phyloP scores from a whole-genome alignment of 2,888 invertebrate genomes.

The Augochlorella aurata region DNA sequence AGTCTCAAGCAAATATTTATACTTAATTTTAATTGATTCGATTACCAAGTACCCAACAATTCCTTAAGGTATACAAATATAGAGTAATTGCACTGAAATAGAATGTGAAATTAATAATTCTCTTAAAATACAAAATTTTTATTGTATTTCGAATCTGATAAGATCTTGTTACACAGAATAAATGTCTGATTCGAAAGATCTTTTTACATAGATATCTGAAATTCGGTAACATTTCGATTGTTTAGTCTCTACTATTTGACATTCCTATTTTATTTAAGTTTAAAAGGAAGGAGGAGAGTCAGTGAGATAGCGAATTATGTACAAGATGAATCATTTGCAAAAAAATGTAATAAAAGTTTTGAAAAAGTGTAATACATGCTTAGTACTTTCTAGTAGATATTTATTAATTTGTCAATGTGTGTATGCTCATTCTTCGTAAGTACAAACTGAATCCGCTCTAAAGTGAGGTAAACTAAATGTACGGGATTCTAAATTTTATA shows the following conservation, averaged over 20 bases:
- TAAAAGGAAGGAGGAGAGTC: constrained; percentile 1
- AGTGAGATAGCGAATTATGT: neutral
- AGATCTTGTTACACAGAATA: neutral
- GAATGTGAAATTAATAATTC: neutral
- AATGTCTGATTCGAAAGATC: neutral
- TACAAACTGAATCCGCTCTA: constrained; percentile 10
- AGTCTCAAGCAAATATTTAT: neutral
- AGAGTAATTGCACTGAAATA: neutral
- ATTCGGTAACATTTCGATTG: neutral
- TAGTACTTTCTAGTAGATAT: constrained; percentile 10
- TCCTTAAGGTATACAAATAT: neutral
- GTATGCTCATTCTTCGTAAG: constrained; percentile 12
- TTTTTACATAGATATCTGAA: neutral
- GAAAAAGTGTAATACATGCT: constrained; percentile 13
- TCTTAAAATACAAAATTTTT: neutral
- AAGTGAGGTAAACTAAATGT: neutral
- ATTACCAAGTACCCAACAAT: neutral
- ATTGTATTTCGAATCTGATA: constrained; percentile 3
- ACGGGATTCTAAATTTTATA: neutral
- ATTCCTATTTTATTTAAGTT: neutral
- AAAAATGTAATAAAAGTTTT: constrained; percentile 3
- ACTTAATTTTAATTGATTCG: neutral
- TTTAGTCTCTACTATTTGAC: neutral
- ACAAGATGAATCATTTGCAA: neutral
- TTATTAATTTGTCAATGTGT: constrained; percentile 16